phyloP scores from a whole-genome alignment of 1,140 invertebrate genomes.

The Antheraea mylitta region DNA sequence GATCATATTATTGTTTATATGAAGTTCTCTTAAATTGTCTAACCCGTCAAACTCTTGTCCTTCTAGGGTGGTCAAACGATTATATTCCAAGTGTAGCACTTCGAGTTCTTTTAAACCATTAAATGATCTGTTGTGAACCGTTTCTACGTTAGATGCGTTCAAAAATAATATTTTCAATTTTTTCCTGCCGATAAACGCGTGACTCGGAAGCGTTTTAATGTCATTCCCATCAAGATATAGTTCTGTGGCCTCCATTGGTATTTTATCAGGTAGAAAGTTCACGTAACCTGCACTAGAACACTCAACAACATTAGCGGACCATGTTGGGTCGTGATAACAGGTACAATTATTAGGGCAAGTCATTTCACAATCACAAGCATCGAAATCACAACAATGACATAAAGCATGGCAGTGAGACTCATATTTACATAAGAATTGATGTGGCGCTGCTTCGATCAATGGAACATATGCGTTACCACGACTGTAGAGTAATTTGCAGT shows the following conservation, averaged over 20 bases:
- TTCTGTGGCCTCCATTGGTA: slow-evolving; percentile 95
- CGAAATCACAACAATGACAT: slow-evolving; percentile 96
- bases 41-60: slow-evolving; percentile 91
- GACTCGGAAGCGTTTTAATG: slow-evolving; percentile 86
- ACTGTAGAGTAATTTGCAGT: slow-evolving; percentile 92
- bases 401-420: slow-evolving; percentile 93
- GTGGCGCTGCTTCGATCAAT: slow-evolving; percentile 89
- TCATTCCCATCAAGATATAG: slow-evolving; percentile 94
- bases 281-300: slow-evolving; percentile 89
- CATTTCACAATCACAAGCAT: slow-evolving; percentile 97
- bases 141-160: slow-evolving; percentile 91
- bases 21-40: slow-evolving; percentile 88
- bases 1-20: slow-evolving; percentile 91
- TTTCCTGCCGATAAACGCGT: slow-evolving; percentile 95
- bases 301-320: slow-evolving; percentile 95
- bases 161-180: slow-evolving; percentile 90
- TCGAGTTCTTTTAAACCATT: slow-evolving; percentile 91
- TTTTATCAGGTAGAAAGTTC: slow-evolving; percentile 86
- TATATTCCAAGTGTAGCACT: slow-evolving; percentile 90
- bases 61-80: slow-evolving; percentile 85
- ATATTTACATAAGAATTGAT: slow-evolving; percentile 95
- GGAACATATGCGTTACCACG: slow-evolving; percentile 88
- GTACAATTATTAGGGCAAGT: slow-evolving; percentile 94
- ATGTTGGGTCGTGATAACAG: slow-evolving; percentile 95
- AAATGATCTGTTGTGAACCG: slow-evolving; percentile 93